Percentiles rank a stretch among this genome's conserved stretches.
phyloP scores from a whole-genome alignment of 1,140 invertebrate species.

The Pachypeltis micranthus region DNA sequence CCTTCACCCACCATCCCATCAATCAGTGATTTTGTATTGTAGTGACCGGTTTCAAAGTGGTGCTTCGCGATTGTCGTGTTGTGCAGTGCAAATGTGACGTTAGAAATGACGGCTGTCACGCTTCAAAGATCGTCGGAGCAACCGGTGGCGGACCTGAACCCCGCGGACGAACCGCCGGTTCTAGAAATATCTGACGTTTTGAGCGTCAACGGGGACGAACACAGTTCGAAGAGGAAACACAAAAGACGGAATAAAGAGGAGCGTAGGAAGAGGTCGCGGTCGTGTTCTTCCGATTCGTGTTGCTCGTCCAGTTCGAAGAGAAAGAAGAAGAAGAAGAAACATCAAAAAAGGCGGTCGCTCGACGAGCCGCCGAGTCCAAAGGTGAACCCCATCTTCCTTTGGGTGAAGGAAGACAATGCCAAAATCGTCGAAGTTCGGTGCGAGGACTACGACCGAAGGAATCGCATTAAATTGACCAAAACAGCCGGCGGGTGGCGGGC shows the following conservation, averaged over 20 bases:
- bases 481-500: constrained; percentile 67
- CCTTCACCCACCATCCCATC: too few relatives aligned
- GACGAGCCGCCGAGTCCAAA: constrained; percentile 35
- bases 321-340: constrained; percentile 23
- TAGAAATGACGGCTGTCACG: neutral
- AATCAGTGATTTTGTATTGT: too few relatives aligned
- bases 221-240: constrained; percentile 12
- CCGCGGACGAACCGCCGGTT: neutral
- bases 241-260: constrained; percentile 18
- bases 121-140: neutral
- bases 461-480: constrained; percentile 65
- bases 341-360: constrained; percentile 19
- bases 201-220: neutral
- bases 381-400: constrained; percentile 67
- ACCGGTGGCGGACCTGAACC: neutral
- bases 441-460: constrained; percentile 72
- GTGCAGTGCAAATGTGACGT: constrained; percentile 7
- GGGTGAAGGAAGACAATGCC: constrained; percentile 63
- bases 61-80: neutral
- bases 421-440: constrained; percentile 67
- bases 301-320: constrained; percentile 20
- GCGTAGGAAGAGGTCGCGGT: constrained; percentile 22
- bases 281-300: constrained; percentile 22
- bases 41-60: neutral
- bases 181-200: neutral